A percentile compares a stretch with the other conserved stretches of the same genome.
Conservation (phyloP, 2,888 invertebrate species). For the Camponotus fellah region DNA sequence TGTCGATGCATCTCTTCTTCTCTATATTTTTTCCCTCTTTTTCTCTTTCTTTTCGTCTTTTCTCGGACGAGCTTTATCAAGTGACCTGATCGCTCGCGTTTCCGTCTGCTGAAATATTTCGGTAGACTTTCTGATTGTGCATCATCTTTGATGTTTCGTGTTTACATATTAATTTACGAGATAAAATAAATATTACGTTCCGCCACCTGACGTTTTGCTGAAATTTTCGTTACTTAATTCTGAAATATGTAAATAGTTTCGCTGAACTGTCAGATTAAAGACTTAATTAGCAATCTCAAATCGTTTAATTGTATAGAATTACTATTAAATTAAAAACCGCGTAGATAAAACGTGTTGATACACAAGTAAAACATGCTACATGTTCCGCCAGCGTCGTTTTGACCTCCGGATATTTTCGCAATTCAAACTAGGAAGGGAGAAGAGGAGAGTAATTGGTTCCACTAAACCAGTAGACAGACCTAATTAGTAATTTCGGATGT, state of each 20-base stretch:
- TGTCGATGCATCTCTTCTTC: background rate
- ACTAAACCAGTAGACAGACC: constrained; percentile 17
- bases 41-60: background rate
- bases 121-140: background rate
- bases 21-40: background rate
- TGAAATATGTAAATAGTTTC: constrained; percentile 14
- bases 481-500: constrained; percentile 33
- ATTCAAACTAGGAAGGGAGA: background rate
- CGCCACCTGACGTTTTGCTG: background rate
- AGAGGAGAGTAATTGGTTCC: constrained; percentile 26
- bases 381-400: constrained; percentile 3
- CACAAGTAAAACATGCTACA: constrained; percentile 11
- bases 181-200: background rate
- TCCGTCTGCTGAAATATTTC: constrained; percentile 21
- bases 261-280: background rate
- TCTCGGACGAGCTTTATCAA: constrained; percentile 41
- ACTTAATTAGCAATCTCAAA: constrained; percentile 21
- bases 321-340: background rate
- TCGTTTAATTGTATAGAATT: background rate
- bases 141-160: background rate
- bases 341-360: constrained; percentile 19
- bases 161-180: constrained; percentile 24
- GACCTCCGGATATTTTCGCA: constrained; percentile 19
- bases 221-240: background rate
- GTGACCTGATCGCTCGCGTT: constrained; percentile 38